Evolutionary conservation across 1,140 invertebrate genomes (phyloP), one percentile per base, ranked within the genome.

Genomic region (Formica exsecta): DNA sequence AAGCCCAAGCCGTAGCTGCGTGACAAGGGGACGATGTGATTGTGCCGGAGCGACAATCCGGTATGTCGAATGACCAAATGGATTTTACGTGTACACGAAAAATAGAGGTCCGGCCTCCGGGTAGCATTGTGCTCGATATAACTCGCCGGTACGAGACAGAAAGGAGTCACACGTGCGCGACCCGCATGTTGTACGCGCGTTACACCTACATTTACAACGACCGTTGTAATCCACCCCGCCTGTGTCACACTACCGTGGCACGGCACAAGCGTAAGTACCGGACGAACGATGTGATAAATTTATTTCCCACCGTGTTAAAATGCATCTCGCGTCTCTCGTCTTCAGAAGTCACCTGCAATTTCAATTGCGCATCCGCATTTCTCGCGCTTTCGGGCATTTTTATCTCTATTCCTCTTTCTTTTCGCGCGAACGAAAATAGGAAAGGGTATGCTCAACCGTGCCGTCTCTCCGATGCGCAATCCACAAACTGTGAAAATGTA

Each of bases 71-170:
- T 87, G 87, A 90, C 90, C 90, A 91, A 91, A 91, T 91, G 90
- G 90, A 91, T 91, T 91, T 91, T 90, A 89, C 89, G 90, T 91
- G 90, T 91, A 91, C 87, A 89, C 89, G 90, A 91, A 91, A 91
- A 91, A 91, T 90, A 90, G 81, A 87, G 89, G 75, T 54, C 64
- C 75, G 87, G 64, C 76, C 77, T 51, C 48, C 29, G 74, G 32
- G 25, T 22, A 70, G 75, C 64, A 91, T 90, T 90, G 87, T 90
- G 87, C 68, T 74, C 89, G 85, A 84, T 89, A 89, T 83, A 83
- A 83, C 79, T 86, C 70, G 88, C 51, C 80, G 59, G 38, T 41
- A 61, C 25, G 66, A 59, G 51, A 81, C 51, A 73, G 79, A 73
- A 54, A 73, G 79, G 81, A 85, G 89, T 89, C 89, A 51, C 74